phyloP scores from a whole-genome alignment of 1,140 invertebrate genomes.

The Drosophila azteca region DNA sequence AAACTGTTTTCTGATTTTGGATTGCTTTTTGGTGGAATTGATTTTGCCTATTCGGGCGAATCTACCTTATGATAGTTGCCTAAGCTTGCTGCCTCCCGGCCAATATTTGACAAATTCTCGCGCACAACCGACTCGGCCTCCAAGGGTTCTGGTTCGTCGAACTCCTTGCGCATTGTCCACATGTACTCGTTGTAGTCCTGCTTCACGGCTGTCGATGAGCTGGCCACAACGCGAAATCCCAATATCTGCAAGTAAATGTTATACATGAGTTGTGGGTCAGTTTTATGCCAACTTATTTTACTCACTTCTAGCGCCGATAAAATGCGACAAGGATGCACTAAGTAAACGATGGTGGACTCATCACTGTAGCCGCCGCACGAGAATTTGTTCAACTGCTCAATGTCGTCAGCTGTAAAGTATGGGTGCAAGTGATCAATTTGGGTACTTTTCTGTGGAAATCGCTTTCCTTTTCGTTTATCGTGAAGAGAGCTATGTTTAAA shows the following conservation, averaged over 20 bases:
- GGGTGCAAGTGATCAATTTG: constrained; percentile 26
- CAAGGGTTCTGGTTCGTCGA: constrained; percentile 90
- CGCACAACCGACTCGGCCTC: constrained; percentile 86
- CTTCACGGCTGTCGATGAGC: constrained; percentile 92
- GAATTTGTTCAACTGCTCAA: constrained; percentile 91
- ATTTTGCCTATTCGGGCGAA: constrained; percentile 72
- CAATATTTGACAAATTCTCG: constrained; percentile 86
- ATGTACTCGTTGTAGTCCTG: constrained; percentile 95
- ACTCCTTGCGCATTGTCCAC: constrained; percentile 96
- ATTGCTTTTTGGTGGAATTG: constrained; percentile 18
- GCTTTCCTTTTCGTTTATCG: constrained; percentile 35
- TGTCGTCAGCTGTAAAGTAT: constrained; percentile 88
- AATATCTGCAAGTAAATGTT: constrained; percentile 85
- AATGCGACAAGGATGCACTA: constrained; percentile 93
- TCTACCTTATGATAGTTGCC: constrained; percentile 83
- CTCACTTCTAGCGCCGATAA: constrained; percentile 91
- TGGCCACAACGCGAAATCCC: constrained; percentile 93
- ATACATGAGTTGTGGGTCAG: constrained; percentile 12
- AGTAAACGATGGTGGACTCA: constrained; percentile 91
- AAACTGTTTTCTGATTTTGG: constrained; percentile 18
- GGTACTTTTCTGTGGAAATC: constrained; percentile 27
- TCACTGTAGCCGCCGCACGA: constrained; percentile 92
- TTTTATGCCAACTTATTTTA: constrained; percentile 10
- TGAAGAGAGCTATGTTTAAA: constrained; percentile 44
- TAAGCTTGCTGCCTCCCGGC: constrained; percentile 84